phyloP scores from a whole-genome alignment of 2,888 invertebrate species.

The Barypeithes pellucidus region DNA sequence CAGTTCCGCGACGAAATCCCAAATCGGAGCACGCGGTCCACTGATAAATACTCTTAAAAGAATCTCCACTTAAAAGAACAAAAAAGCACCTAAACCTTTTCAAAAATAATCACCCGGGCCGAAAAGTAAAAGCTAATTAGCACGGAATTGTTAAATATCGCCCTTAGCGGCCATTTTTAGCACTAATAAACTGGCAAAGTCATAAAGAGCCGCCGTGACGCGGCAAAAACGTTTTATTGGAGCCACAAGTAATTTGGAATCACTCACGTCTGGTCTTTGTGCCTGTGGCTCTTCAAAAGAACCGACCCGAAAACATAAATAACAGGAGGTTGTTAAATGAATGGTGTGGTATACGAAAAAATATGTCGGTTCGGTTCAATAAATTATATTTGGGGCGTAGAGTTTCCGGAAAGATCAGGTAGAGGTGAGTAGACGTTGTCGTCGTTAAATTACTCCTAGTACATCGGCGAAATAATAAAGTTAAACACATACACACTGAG shows the following conservation, averaged over 20 bases:
- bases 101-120: background rate
- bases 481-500: too few species aligned
- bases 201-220: slow-evolving; percentile 30
- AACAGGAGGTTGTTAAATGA: slow-evolving; percentile 19
- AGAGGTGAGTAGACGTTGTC: background rate
- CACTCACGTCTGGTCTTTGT: slow-evolving; percentile 37
- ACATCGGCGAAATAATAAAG: too few species aligned
- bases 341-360: slow-evolving; percentile 12
- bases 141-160: slow-evolving; percentile 40
- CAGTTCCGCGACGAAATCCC: too few species aligned
- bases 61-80: background rate
- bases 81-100: background rate
- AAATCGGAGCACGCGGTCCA: too few species aligned
- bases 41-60: too few species aligned
- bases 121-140: slow-evolving; percentile 33
- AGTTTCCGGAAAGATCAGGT: slow-evolving; percentile 14
- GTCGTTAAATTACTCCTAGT: background rate
- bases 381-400: slow-evolving; percentile 8
- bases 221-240: slow-evolving; percentile 38
- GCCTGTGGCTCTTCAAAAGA: slow-evolving; percentile 35
- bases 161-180: slow-evolving; percentile 40
- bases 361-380: background rate
- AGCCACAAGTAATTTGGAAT: slow-evolving; percentile 38
- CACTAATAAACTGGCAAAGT: slow-evolving; percentile 37
- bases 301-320: slow-evolving; percentile 29